Evolutionary conservation across 2,113 vertebrate species (phyloP).

Genomic region (Tetrax tetrax): DNA sequence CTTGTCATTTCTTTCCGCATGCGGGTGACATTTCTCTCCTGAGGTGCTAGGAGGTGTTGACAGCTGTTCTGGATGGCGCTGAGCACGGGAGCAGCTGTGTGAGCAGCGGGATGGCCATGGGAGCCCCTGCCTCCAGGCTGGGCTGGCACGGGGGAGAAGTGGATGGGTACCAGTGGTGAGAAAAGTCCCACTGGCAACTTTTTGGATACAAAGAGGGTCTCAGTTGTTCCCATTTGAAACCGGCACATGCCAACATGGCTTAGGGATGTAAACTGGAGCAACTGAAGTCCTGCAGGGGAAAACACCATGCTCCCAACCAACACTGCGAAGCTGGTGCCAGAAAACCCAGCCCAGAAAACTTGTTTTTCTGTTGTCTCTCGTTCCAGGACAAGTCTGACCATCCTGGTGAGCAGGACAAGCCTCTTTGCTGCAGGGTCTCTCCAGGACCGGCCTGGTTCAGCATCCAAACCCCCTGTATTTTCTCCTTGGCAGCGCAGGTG

Average conservation of each 20-base stretch:
- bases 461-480: background rate
- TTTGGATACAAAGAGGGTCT: background rate
- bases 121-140: fast-evolving
- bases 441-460: background rate
- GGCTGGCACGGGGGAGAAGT: background rate
- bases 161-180: background rate
- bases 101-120: background rate
- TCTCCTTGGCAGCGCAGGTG: background rate
- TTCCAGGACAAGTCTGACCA: background rate
- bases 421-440: background rate
- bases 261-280: background rate
- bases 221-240: background rate
- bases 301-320: background rate
- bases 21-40: background rate
- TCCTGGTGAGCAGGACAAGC: background rate
- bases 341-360: background rate
- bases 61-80: background rate
- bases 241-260: fast-evolving
- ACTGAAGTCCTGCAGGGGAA: background rate
- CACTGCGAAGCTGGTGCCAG: fast-evolving
- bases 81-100: fast-evolving
- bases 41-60: background rate
- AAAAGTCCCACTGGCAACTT: background rate
- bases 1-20: background rate
- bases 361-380: background rate